Base-by-base conservation (phyloP, 2,888 invertebrate genomes). In the Microctonus hyperodae region DNA sequence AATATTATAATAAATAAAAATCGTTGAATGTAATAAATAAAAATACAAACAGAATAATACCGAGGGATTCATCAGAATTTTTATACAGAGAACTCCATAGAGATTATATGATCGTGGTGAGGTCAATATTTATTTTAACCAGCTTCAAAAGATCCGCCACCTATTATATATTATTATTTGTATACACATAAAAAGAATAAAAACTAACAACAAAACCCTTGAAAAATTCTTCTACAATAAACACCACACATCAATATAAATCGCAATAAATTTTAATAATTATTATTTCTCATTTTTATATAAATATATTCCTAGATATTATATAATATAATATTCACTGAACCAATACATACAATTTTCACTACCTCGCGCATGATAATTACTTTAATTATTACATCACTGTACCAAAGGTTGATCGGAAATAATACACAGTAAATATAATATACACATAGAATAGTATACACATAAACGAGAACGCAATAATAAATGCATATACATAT, bases 371-470 rank as follows among this genome's bases (percentile, higher is more conserved):
- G 78, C 69, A 73, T 74, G 79, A 77, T 82, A 81, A 81, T 81
- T 81, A 81, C 79, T 82, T 81, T 79, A 81, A 81, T 82, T 80
- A 82, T 81, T 81, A 80, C 79, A 81, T 78, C 75, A 74, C 74
- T 77, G n/a, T n/a, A 78, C 78, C 79, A 80, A 79, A 81, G 79
- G 76, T 77, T 77, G 81, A 81, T 82, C 80, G 76, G 77, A 75
- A 78, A 56, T 35, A n/a, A n/a, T n/a, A 33, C 55, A 48, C 35
- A 7, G 7, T 28, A 56, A 55, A 35, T n/a, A n/a, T n/a, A 31
- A 20, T 37, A 50, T 16, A 23, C 25, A n/a, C n/a, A n/a, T n/a
- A n/a, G n/a, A n/a, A n/a, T n/a, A n/a, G n/a, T n/a, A n/a, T n/a
- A n/a, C n/a, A n/a, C n/a, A n/a, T n/a, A n/a, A n/a, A n/a, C n/a